Evolutionary conservation across 2,113 vertebrate genomes (phyloP).

Genomic region (Seriola aureovittata): DNA sequence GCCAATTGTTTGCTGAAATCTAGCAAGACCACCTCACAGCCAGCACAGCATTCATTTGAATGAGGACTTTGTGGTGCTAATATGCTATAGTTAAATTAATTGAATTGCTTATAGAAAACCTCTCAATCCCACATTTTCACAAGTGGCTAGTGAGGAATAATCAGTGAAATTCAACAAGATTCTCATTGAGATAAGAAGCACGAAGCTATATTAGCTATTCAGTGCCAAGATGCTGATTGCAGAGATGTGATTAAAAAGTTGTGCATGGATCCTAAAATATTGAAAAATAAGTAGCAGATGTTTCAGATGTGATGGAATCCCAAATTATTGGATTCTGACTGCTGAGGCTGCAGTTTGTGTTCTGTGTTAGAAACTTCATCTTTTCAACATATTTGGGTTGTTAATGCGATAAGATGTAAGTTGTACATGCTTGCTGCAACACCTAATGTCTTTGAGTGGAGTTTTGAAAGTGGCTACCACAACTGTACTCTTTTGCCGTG

Average conservation of each 20-base stretch:
- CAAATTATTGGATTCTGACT: neutral
- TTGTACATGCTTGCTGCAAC: conserved; percentile 31
- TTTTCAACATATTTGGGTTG: conserved; percentile 23
- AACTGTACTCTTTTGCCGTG: conserved; percentile 47
- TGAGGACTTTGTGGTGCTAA: conserved; percentile 3
- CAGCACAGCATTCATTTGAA: conserved; percentile 7
- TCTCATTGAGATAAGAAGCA: conserved; percentile 37
- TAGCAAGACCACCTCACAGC: neutral
- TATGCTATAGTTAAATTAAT: conserved; percentile 27
- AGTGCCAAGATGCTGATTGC: conserved; percentile 41
- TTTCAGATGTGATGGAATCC: neutral
- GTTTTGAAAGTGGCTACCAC: conserved; percentile 73
- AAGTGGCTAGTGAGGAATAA: conserved; percentile 16
- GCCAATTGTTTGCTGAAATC: neutral
- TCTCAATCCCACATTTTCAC: conserved; percentile 32
- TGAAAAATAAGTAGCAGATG: conserved; percentile 51
- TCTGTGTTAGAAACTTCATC: neutral
- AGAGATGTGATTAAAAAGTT: conserved; percentile 31
- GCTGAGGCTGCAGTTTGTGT: conserved; percentile 13
- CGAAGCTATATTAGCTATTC: neutral
- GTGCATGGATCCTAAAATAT: conserved; percentile 14
- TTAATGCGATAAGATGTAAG: conserved; percentile 37
- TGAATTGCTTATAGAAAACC: conserved; percentile 39
- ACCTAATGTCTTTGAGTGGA: conserved; percentile 66
- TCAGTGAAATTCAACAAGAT: conserved; percentile 42